These are phyloP conservation scores for Leptopilina boulardi DNA, from an alignment of 1,140 invertebrate species.

Conservation along the genomic window DNA sequence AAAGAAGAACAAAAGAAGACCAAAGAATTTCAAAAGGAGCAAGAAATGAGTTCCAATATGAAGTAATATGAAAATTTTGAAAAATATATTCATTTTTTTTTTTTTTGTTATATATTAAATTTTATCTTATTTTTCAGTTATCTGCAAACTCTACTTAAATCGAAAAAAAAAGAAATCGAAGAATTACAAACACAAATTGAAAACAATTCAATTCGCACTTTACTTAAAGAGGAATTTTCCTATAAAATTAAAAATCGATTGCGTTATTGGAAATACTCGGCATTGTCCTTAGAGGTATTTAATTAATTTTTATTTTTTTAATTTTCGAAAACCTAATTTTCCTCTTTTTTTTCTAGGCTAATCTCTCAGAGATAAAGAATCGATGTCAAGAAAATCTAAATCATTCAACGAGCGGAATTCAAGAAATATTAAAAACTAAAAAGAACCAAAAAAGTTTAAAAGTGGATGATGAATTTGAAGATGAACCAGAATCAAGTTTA, in stretches of 20 bases:
- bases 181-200: slow-evolving; percentile 62
- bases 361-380: background rate
- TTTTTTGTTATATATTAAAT: background rate
- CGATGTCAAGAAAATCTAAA: background rate
- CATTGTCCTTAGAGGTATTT: slow-evolving; percentile 55
- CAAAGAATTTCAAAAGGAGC: slow-evolving; percentile 41
- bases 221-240: slow-evolving; percentile 60
- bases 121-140: slow-evolving; percentile 54
- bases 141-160: slow-evolving; percentile 56
- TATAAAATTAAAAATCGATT: slow-evolving; percentile 56
- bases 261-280: slow-evolving; percentile 60
- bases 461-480: background rate
- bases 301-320: slow-evolving; percentile 29
- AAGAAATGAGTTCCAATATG: slow-evolving; percentile 40
- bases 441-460: background rate
- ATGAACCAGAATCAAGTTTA: background rate
- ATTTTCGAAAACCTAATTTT: background rate
- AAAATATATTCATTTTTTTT: slow-evolving; percentile 28
- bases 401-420: background rate
- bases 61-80: slow-evolving; percentile 43
- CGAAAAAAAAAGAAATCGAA: slow-evolving; percentile 62
- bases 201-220: slow-evolving; percentile 58
- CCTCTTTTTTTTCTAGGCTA: slow-evolving; percentile 36
- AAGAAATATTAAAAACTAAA: background rate
- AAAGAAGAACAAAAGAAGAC: slow-evolving; percentile 58